These are phyloP conservation scores for Phylloscopus trochiloides DNA, from an alignment of 2,113 vertebrate genomes.

Conservation along the genomic window DNA sequence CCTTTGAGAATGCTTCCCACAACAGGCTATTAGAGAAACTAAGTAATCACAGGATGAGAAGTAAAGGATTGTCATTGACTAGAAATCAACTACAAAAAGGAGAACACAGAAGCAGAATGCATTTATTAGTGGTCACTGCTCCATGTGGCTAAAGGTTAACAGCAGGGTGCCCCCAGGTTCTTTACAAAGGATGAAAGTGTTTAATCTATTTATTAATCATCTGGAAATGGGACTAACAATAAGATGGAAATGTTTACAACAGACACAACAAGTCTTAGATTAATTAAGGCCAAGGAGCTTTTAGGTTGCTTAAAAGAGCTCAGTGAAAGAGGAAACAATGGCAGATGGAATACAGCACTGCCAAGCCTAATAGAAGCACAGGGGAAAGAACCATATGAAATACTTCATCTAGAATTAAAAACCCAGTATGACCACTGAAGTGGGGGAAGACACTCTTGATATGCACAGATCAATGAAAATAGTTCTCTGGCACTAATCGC, in stretches of 20 bases:
- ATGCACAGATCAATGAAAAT: not conserved
- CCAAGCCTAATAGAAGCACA: not conserved
- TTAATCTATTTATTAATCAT: slow-evolving; percentile 13
- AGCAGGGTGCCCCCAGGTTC: not conserved
- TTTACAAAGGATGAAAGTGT: not conserved
- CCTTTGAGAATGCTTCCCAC: not conserved
- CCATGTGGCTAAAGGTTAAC: not conserved
- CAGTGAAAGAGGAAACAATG: not conserved
- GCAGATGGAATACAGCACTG: not conserved
- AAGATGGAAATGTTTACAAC: not conserved
- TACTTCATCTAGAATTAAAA: not conserved
- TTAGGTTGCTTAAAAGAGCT: not conserved
- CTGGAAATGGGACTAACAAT: not conserved
- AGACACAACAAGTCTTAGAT: not conserved
- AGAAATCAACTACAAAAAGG: not conserved
- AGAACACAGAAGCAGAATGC: not conserved
- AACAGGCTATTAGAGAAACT: not conserved
- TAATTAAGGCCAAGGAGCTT: not conserved
- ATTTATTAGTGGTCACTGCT: not conserved
- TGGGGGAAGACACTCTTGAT: not conserved
- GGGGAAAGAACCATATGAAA: not conserved
- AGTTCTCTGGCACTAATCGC: not conserved
- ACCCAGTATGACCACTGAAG: not conserved
- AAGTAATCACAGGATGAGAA: not conserved
- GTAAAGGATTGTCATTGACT: not conserved